Evolutionary conservation across 2,888 invertebrate species (phyloP).

Genomic region (Apoda limacodes): DNA sequence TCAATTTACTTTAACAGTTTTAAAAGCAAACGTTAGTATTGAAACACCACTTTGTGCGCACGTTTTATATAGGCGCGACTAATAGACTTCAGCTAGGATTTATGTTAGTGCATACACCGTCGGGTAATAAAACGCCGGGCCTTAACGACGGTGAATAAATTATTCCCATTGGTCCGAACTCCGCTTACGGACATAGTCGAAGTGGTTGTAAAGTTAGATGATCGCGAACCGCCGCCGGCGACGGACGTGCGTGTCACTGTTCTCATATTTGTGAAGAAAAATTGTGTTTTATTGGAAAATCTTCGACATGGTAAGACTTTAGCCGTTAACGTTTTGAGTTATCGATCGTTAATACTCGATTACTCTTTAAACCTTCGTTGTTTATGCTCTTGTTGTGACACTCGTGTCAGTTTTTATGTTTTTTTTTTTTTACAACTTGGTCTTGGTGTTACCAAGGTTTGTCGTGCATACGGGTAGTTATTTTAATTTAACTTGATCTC

Average conservation of each 20-base stretch:
- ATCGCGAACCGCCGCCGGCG: slow-evolving; percentile 22
- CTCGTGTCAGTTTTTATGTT: too few species aligned
- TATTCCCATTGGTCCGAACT: slow-evolving; percentile 52
- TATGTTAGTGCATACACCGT: slow-evolving; percentile 48
- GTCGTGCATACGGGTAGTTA: too few species aligned
- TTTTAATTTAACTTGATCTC: too few species aligned
- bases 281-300: slow-evolving; percentile 4
- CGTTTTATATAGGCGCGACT: slow-evolving; percentile 65
- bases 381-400: too few species aligned
- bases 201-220: slow-evolving; percentile 20
- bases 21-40: slow-evolving; percentile 29
- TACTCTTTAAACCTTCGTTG: slow-evolving; percentile 33
- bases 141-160: slow-evolving; percentile 59
- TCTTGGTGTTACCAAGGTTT: too few species aligned
- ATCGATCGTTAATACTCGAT: slow-evolving; percentile 27
- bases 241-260: slow-evolving; percentile 21
- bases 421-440: too few species aligned
- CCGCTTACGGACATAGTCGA: slow-evolving; percentile 24
- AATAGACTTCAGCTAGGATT: slow-evolving; percentile 55
- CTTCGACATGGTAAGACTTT: slow-evolving; percentile 29
- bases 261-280: slow-evolving; percentile 3
- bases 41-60: slow-evolving; percentile 3
- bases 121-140: slow-evolving; percentile 47
- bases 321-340: slow-evolving; percentile 39
- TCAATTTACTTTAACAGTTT: slow-evolving; percentile 30